phyloP scores from a whole-genome alignment of 2,888 invertebrate species.

The Chouioia cunea region DNA sequence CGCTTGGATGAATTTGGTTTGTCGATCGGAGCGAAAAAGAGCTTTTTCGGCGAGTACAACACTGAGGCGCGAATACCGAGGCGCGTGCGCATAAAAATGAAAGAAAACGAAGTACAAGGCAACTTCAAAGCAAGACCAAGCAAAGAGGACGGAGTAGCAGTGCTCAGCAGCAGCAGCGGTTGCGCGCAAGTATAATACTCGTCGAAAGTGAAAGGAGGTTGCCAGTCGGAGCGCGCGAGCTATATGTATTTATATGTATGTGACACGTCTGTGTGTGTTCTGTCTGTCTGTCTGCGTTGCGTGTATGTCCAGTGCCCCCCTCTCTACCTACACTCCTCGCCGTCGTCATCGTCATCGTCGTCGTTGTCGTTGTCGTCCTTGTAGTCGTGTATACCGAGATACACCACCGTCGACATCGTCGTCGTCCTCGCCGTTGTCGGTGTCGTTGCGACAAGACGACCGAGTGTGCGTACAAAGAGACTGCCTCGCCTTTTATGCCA shows the following conservation, averaged over 20 bases:
- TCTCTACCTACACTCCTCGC: not conserved
- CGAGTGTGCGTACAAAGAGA: too few relatives aligned
- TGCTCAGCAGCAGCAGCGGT: constrained; percentile 58
- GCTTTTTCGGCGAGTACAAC: too few relatives aligned
- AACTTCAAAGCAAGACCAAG: not conserved
- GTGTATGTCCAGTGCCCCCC: constrained; percentile 24
- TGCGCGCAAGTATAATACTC: constrained; percentile 51
- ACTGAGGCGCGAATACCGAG: too few relatives aligned
- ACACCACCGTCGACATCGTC: too few relatives aligned
- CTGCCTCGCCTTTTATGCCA: constrained; percentile 61
- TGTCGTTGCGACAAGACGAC: too few relatives aligned
- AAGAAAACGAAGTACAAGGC: constrained; percentile 4
- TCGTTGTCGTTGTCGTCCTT: not conserved
- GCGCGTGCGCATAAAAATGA: constrained; percentile 22
- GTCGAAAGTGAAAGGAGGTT: constrained; percentile 70
- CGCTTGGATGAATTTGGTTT: too few relatives aligned
- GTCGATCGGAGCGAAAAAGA: too few relatives aligned
- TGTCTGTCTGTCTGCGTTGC: too few relatives aligned
- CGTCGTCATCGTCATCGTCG: not conserved
- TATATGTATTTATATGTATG: not conserved
- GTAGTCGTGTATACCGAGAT: too few relatives aligned
- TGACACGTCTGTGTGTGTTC: not conserved
- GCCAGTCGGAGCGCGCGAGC: constrained; percentile 51
- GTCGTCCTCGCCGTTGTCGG: too few relatives aligned
- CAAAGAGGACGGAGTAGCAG: constrained; percentile 52